Evolutionary conservation across 2,113 vertebrate species (phyloP).

Genomic region (Puntigrus tetrazona): DNA sequence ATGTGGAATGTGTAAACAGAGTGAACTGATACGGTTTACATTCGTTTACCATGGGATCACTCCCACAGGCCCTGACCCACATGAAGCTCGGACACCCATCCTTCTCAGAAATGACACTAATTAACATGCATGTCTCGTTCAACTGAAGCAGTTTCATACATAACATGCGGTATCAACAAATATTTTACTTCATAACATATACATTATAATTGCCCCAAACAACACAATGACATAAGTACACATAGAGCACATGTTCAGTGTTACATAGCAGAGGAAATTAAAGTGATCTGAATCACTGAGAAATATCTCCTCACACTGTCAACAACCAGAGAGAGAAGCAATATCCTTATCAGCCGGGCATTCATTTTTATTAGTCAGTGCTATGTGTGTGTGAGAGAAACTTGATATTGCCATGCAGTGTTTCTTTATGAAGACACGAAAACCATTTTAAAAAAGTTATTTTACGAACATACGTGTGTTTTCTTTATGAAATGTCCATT

Average conservation of each 20-base stretch:
- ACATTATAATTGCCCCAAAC: neutral
- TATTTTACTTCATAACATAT: neutral
- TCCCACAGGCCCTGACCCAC: neutral
- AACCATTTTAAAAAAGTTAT: neutral
- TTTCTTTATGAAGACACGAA: neutral
- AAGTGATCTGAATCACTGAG: slow-evolving; percentile 51
- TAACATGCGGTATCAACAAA: neutral
- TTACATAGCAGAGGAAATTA: slow-evolving; percentile 39
- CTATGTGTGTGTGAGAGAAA: neutral
- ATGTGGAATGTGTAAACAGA: slow-evolving; percentile 64
- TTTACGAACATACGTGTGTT: neutral
- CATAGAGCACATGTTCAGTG: neutral
- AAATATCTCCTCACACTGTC: slow-evolving; percentile 28
- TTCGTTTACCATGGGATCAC: slow-evolving; percentile 32
- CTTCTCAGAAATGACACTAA: neutral
- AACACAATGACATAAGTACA: neutral
- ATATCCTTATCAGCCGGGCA: neutral
- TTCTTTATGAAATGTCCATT: neutral
- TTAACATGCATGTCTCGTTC: neutral
- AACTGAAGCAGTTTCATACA: neutral
- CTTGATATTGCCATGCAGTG: neutral
- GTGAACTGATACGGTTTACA: neutral
- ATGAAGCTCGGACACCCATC: slow-evolving; percentile 19
- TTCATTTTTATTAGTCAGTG: neutral
- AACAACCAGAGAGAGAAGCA: neutral